A percentile compares a stretch with the other conserved stretches of the same genome.
Conservation (phyloP, 2,113 vertebrate species). For the Mastomys natalensis region DNA sequence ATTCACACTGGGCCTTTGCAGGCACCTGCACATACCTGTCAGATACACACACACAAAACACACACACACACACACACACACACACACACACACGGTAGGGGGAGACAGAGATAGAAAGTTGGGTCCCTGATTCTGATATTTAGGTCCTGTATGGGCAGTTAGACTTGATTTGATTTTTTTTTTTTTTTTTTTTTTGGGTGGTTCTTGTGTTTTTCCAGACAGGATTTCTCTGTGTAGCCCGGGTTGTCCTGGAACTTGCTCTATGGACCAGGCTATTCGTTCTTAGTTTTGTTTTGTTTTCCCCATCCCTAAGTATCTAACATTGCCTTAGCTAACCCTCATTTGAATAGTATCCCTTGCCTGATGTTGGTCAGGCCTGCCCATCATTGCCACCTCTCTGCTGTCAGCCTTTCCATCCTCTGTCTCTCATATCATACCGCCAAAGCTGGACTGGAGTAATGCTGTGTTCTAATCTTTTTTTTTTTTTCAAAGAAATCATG, state of each 20-base stretch:
- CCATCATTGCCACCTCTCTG: accelerated
- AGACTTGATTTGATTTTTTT: neutral
- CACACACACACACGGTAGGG: neutral
- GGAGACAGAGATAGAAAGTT: neutral
- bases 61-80: neutral
- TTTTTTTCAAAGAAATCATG: neutral
- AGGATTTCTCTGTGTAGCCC: neutral
- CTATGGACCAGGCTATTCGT: neutral
- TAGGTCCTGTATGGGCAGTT: neutral
- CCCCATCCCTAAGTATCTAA: neutral
- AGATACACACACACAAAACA: neutral
- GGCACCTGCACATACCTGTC: neutral
- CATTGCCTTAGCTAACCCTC: neutral
- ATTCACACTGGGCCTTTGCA: neutral
- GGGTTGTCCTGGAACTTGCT: neutral
- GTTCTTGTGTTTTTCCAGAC: neutral
- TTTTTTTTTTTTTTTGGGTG: neutral
- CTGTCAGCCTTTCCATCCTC: neutral
- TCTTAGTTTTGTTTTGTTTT: neutral
- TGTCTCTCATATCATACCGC: neutral
- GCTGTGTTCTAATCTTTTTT: neutral
- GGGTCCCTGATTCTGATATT: neutral
- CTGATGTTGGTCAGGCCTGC: neutral
- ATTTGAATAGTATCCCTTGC: neutral
- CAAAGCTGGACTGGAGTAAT: neutral